Conservation (phyloP, 2,797 vertebrate species). For the Xiphophorus birchmanni region DNA sequence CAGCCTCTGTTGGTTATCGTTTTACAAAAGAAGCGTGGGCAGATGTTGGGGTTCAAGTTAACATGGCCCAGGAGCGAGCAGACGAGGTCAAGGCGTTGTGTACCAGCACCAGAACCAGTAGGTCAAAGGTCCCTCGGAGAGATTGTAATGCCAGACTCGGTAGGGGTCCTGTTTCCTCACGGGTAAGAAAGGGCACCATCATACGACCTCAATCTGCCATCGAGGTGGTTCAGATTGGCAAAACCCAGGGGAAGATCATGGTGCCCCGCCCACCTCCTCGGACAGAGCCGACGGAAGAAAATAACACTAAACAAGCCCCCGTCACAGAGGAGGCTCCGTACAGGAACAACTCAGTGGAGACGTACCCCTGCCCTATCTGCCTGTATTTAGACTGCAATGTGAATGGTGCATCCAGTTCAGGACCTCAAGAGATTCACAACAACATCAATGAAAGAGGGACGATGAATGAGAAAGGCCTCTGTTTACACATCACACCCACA, state of each 20-base stretch:
- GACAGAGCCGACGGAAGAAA: constrained; percentile 53
- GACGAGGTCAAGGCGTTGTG: constrained; percentile 71
- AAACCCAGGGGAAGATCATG: constrained; percentile 79
- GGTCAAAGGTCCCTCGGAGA: constrained; percentile 70
- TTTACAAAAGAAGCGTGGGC: constrained; percentile 86
- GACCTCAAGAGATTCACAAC: constrained; percentile 61
- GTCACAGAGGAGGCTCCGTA: constrained; percentile 49
- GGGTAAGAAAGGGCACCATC: constrained; percentile 78
- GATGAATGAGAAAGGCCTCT: constrained; percentile 72
- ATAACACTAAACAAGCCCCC: constrained; percentile 45
- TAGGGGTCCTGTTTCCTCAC: constrained; percentile 56
- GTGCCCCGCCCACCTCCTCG: constrained; percentile 82
- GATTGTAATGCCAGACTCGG: constrained; percentile 66
- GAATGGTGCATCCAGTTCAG: constrained; percentile 54
- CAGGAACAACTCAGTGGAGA: constrained; percentile 61
- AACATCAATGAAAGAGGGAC: constrained; percentile 47
- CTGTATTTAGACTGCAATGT: constrained; percentile 60
- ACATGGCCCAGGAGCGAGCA: constrained; percentile 44
- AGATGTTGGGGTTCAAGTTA: constrained; percentile 79
- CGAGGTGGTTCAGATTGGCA: constrained; percentile 75
- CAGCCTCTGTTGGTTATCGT: constrained; percentile 68
- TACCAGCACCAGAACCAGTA: constrained; percentile 53
- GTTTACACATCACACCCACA: constrained; percentile 79
- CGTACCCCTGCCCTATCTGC: constrained; percentile 46
- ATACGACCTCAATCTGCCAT: constrained; percentile 78